These are phyloP conservation scores for Mastacembelus armatus DNA, from an alignment of 2,797 vertebrate genomes.

Conservation along the genomic window DNA sequence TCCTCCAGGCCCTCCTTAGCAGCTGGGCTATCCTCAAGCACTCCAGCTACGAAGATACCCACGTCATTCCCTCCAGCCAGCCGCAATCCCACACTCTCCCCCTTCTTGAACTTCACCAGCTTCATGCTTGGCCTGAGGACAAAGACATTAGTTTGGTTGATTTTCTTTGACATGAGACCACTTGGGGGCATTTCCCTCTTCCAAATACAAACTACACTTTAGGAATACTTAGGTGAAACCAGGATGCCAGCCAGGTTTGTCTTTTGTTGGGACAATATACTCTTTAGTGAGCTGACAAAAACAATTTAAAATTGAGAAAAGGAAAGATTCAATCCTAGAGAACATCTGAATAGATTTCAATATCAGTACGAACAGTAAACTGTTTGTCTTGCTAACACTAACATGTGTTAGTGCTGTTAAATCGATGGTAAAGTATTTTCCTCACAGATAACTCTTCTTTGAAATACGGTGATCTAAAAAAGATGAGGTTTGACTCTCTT, in stretches of 20 bases:
- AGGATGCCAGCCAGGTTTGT: slow-evolving; percentile 12
- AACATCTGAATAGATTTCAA: slow-evolving; percentile 15
- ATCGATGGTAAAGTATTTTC: neutral
- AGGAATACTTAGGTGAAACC: slow-evolving; percentile 17
- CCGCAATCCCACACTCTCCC: slow-evolving; percentile 96
- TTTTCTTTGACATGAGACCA: slow-evolving; percentile 21
- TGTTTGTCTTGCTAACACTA: neutral
- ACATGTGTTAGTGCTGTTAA: neutral
- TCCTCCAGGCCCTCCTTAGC: slow-evolving; percentile 98
- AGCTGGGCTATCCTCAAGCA: slow-evolving; percentile 97
- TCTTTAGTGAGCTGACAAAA: slow-evolving; percentile 4
- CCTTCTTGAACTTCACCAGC: slow-evolving; percentile 98
- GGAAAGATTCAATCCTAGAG: neutral
- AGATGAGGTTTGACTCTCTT: neutral
- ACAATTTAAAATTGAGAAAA: slow-evolving; percentile 10
- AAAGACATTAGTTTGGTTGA: slow-evolving; percentile 21
- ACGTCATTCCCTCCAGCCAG: slow-evolving; percentile 98
- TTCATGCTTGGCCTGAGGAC: slow-evolving; percentile 93
- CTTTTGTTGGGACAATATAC: slow-evolving; percentile 8
- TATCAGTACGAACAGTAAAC: slow-evolving; percentile 7
- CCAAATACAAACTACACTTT: slow-evolving; percentile 4
- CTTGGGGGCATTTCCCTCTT: slow-evolving; percentile 20
- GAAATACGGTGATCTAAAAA: neutral
- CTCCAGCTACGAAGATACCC: slow-evolving; percentile 98
- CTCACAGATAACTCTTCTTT: neutral